A percentile compares a stretch with the other conserved stretches of the same genome.
phyloP scores from a whole-genome alignment of 2,888 invertebrate species.

The Ganaspis brasiliensis region DNA sequence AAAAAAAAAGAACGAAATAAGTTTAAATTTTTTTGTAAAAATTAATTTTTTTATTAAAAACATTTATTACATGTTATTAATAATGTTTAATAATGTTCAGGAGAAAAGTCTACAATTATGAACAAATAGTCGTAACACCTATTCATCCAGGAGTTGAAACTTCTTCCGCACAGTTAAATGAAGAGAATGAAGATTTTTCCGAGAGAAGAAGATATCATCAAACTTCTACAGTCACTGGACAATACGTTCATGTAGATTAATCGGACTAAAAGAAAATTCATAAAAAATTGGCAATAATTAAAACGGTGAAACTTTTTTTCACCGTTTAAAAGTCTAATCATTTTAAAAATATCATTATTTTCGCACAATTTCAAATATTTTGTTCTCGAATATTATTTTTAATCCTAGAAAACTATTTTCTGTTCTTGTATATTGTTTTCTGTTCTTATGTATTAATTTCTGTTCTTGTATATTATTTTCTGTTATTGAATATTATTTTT shows the following conservation, averaged over 20 bases:
- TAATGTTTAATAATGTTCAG: constrained; percentile 79
- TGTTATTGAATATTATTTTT: too few relatives aligned
- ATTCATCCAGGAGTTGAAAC: constrained; percentile 90
- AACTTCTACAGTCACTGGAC: constrained; percentile 90
- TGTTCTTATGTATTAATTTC: too few relatives aligned
- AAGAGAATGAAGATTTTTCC: constrained; percentile 97
- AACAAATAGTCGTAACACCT: constrained; percentile 93
- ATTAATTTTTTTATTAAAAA: constrained; percentile 3
- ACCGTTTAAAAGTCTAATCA: background rate
- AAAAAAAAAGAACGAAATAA: too few relatives aligned
- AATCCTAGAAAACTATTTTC: too few relatives aligned
- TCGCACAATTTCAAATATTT: constrained; percentile 11
- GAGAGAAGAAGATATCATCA: constrained; percentile 96
- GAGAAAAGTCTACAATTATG: constrained; percentile 90
- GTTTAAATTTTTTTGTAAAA: constrained; percentile 23
- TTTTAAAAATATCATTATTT: background rate
- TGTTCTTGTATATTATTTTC: too few relatives aligned
- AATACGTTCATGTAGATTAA: constrained; percentile 82
- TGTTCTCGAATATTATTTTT: background rate
- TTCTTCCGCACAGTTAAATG: constrained; percentile 93
- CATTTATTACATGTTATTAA: background rate
- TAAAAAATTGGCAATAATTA: background rate
- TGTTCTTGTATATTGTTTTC: too few relatives aligned
- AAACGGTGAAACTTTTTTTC: background rate
- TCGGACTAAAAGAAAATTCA: background rate